Evolutionary conservation across 2,797 vertebrate genomes (phyloP), one percentile per base, ranked within the genome.

Genomic region (Hephaestus fuliginosus): DNA sequence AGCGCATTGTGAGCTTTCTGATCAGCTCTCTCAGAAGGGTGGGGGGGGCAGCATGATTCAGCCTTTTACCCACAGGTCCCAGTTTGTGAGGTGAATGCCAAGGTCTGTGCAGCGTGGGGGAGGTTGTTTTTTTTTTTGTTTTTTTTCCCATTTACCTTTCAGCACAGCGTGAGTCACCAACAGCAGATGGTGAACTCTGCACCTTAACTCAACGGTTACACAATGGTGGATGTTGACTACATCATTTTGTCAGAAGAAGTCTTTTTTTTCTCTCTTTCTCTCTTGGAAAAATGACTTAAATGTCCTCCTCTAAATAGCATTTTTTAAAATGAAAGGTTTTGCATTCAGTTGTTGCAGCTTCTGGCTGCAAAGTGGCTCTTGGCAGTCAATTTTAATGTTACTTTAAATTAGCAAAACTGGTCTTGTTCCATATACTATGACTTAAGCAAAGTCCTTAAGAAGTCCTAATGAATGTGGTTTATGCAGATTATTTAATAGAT

Each of bases 61-160:
- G 56, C 8, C 28, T 70, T 85, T 87, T 82, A 51, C 58, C 58
- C 70, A 48, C 30, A 81, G 69, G 43, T 76, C 60, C 44, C 33
- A 36, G 36, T 68, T 64, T 84, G 25, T 57, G 61, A 75, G 53
- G 22, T 53, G 67, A 55, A 84, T 76, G 44, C 43, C 55, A 72
- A 76, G 51, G 62, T 76, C 43, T 83, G 52, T 10, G 65, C 5
- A 41, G 18, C 0, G n/a, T 2, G 8, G 60, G 53, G 51, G 51
- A 65, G 43, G 12, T 25, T 25, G 25, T 25, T 25, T 25, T 25
- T 25, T 25, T 25, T 25, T 25, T 25, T 25, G 25, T 25, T 25
- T 65, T 69, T 30, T 51, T 65, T 64, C 72, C 30, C 33, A 61
- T 82, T 74, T 63, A 71, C 7, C 60, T 80, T 78, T 74, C 44